Evolutionary conservation across 2,888 invertebrate species (phyloP), one percentile per base, ranked within the genome.

Genomic region (Calephelis perditalis): DNA sequence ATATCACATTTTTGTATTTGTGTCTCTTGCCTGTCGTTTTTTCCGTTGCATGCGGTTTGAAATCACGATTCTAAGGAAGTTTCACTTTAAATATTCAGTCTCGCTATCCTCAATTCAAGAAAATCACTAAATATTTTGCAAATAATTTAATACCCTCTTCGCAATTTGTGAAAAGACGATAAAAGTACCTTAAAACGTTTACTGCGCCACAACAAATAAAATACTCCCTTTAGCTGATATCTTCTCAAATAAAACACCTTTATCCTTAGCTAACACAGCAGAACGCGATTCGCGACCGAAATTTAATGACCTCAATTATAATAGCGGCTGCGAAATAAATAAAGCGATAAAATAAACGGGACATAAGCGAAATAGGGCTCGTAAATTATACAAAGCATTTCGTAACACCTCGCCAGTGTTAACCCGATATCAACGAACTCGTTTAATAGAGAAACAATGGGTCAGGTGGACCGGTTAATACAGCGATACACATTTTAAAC

Each of bases 261-360:
- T 52, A 52, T 52, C 52, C 35, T 52, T 35, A 26, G 52, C 36
- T 35, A 52, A 52, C 52, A 35, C 52, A 52, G 52, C 52, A 35
- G 35, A 52, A 52, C 26, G 36, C 52, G 35, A 52, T 35, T 52
- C 52, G 49, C 49, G 52, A 61, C 62, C 65, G 56, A 61, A 65
- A 70, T 68, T 66, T 68, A 68, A 71, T 67, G 67, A 63, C 64
- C 65, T 64, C 69, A 69, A 70, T 71, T 70, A 70, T 68, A 69
- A 66, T 68, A 69, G 66, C 67, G 70, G 65, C 61, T 65, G 64
- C 63, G 62, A 64, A 68, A 70, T 69, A 70, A 70, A 70, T 70
- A 65, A 68, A 65, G 65, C 61, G 63, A 67, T 64, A 65, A 69
- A 68, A 67, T 67, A 68, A 69, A 70, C 65, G 62, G 69, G 67